Evolutionary conservation across 1,140 invertebrate species (phyloP), one percentile per base, ranked within the genome.

Genomic region (Drosophila sechellia): DNA sequence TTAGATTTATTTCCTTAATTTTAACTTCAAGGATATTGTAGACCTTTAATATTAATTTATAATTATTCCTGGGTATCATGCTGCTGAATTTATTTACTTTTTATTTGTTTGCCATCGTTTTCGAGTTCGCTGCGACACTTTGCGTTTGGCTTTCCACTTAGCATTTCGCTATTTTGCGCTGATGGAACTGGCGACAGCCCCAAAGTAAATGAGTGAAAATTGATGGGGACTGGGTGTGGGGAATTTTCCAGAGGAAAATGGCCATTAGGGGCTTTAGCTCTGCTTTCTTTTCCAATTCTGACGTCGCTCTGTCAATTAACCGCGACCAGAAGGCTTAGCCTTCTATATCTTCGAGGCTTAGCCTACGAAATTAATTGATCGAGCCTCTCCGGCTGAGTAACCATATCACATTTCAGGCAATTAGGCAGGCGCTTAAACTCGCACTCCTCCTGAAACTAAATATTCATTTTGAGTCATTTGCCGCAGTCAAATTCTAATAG

Each of bases 401-500:
- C 58, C 79, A 83, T 83, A 87, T 89, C 79, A 70, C 79, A 89
- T 70, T 83, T 89, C 71, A 83, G 75, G 58, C 83, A 89, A 87
- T 87, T 89, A 72, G 40, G 74, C 70, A 56, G 54, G 22, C 79
- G 65, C 64, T 76, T 79, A 55, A 65, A 69, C 76, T 86, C 66
- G 42, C 40, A 43, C 73, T 46, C 64, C 39, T 22, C 31, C 40
- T 42, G 22, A 42, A 69, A 64, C 83, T 86, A 86, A 83, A 86
- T 87, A 83, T 90, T 90, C 85, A 89, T 89, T 89, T 85, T 89
- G 80, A 89, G 64, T 90, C 84, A 89, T 89, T 90, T 90, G 57
- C 77, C 60, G 45, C 84, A 80, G 73, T 89, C 80, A 73, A 89
- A 89, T 84, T 89, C 80, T 68, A 89, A 89, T 89, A 84, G 84